A percentile compares a stretch with the other conserved stretches of the same genome.
These are phyloP conservation scores for Poeciliopsis occidentalis DNA, from an alignment of 2,113 vertebrate genomes.

Conservation along the genomic window DNA sequence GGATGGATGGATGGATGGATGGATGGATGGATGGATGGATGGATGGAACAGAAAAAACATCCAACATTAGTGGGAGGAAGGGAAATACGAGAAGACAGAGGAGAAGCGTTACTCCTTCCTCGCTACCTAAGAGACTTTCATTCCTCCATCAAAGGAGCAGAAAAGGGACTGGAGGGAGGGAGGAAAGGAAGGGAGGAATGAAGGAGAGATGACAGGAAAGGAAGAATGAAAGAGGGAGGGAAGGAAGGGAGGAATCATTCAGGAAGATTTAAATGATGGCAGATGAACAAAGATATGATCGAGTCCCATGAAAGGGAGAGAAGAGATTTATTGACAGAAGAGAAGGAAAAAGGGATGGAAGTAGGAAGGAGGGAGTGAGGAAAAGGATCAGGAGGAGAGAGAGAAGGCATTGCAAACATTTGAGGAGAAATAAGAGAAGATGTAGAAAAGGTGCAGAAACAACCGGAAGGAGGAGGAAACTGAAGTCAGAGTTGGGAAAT, in stretches of 20 bases:
- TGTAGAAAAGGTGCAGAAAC: conserved; percentile 27
- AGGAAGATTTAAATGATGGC: conserved; percentile 29
- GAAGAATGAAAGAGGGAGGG: conserved; percentile 28
- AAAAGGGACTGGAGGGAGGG: background rate
- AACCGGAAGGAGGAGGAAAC: background rate
- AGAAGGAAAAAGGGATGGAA: conserved; percentile 9
- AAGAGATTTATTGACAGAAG: conserved; percentile 5
- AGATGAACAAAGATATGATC: conserved; percentile 8
- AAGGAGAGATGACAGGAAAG: background rate
- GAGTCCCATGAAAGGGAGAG: conserved; percentile 21
- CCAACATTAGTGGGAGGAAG: conserved; percentile 49
- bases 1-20: too few relatives aligned
- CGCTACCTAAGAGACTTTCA: conserved; percentile 26
- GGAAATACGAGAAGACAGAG: conserved; percentile 31
- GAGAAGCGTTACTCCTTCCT: conserved; percentile 36
- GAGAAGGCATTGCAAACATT: conserved; percentile 45
- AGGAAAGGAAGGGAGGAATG: background rate
- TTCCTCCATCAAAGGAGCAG: conserved; percentile 12
- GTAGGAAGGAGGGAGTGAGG: background rate
- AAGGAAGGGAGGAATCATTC: background rate
- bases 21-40: background rate
- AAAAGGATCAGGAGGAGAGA: conserved; percentile 23
- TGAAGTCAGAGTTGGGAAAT: background rate
- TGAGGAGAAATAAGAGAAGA: conserved; percentile 37
- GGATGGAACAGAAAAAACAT: conserved; percentile 41